Evolutionary conservation across 1,140 invertebrate species (phyloP).

Genomic region (Drosophila cardini): DNA sequence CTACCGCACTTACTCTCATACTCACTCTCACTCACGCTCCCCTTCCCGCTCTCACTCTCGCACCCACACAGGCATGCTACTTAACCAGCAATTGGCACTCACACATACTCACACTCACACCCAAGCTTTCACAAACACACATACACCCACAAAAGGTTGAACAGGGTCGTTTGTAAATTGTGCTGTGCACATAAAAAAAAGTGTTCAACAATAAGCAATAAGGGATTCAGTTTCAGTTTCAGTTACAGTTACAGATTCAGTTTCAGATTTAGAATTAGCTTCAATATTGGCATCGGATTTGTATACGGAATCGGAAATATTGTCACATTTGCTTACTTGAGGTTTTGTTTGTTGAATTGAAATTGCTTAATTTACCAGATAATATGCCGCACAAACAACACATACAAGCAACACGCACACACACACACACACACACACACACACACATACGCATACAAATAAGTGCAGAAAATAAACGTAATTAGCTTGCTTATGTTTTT

Average conservation of each 20-base stretch:
- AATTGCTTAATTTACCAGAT: conserved; percentile 50
- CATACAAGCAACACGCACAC: conserved; percentile 10
- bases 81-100: conserved; percentile 43
- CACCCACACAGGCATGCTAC: conserved; percentile 23
- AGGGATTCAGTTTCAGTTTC: conserved; percentile 13
- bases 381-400: conserved; percentile 33
- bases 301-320: conserved; percentile 20
- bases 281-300: neutral
- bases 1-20: neutral
- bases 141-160: conserved; percentile 59
- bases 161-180: conserved; percentile 53
- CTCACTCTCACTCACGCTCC: too few relatives aligned
- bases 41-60: too few relatives aligned
- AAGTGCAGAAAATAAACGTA: conserved; percentile 24
- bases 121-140: conserved; percentile 30
- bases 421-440: conserved; percentile 10
- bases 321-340: conserved; percentile 26
- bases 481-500: conserved; percentile 27
- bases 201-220: conserved; percentile 20
- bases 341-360: conserved; percentile 44
- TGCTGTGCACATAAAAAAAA: conserved; percentile 39
- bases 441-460: conserved; percentile 6
- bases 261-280: conserved; percentile 10
- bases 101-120: neutral
- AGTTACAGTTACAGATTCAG: conserved; percentile 5